Conservation (phyloP, 2,888 invertebrate genomes). For the Sarcophaga carnaria region DNA sequence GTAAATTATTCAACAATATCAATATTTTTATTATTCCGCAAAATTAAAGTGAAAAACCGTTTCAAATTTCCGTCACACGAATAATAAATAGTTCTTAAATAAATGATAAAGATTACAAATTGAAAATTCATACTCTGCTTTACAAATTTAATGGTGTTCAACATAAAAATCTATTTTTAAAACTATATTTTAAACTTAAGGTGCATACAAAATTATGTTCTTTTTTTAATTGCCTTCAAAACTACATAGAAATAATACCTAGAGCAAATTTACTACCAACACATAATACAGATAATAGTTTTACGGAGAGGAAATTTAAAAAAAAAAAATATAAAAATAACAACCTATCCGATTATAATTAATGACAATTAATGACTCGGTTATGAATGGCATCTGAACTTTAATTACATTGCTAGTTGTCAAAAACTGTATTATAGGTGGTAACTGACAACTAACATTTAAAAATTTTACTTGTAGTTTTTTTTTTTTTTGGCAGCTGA, state of each 20-base stretch:
- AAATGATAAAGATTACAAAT: constrained; percentile 61
- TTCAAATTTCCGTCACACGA: too few species aligned
- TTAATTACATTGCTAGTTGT: too few species aligned
- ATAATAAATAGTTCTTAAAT: too few species aligned
- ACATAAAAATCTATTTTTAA: constrained; percentile 40
- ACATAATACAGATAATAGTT: constrained; percentile 6
- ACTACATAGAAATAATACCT: constrained; percentile 9
- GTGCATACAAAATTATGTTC: too few species aligned
- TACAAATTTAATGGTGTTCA: constrained; percentile 42
- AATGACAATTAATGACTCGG: neutral
- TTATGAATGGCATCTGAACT: too few species aligned
- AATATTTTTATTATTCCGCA: constrained; percentile 39
- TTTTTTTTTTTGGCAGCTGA: too few species aligned
- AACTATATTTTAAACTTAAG: constrained; percentile 13
- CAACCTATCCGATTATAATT: constrained; percentile 60
- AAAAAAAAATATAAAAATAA: constrained; percentile 51
- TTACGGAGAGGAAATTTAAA: constrained; percentile 3
- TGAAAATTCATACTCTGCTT: neutral
- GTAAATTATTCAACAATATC: constrained; percentile 34
- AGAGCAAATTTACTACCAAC: constrained; percentile 28
- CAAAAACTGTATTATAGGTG: too few species aligned
- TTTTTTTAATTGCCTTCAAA: too few species aligned
- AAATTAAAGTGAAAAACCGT: constrained; percentile 15
- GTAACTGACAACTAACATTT: too few species aligned
- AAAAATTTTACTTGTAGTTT: too few species aligned